Conservation (phyloP, 2,888 invertebrate species). For the Melolontha melolontha region DNA sequence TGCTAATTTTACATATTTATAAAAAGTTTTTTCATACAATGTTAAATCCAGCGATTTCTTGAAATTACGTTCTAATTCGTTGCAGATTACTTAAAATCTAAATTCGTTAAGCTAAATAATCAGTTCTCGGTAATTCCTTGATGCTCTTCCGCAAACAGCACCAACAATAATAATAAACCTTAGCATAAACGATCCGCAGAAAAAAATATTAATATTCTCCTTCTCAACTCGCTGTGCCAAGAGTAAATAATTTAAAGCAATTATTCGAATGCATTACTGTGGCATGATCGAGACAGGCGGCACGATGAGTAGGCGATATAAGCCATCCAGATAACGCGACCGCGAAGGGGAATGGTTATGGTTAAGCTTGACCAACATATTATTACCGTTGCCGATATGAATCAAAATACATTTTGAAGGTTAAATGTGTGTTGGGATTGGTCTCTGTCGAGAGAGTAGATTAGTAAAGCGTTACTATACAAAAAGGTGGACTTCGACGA, state of each 20-base stretch:
- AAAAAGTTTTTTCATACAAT: too few relatives aligned
- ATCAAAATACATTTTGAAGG: constrained; percentile 51
- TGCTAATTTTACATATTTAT: too few relatives aligned
- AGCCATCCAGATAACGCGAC: constrained; percentile 47
- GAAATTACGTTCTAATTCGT: neutral
- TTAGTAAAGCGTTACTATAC: constrained; percentile 25
- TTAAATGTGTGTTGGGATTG: constrained; percentile 47
- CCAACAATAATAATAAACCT: neutral
- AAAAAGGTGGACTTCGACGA: constrained; percentile 28
- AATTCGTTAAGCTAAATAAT: constrained; percentile 11
- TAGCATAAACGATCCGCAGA: neutral
- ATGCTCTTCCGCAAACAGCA: neutral
- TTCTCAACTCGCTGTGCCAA: neutral
- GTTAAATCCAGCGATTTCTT: too few relatives aligned
- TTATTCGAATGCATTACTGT: constrained; percentile 27
- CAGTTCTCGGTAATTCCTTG: neutral
- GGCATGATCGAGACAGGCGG: constrained; percentile 8
- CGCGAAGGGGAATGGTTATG: constrained; percentile 37
- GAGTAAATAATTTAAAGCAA: constrained; percentile 33
- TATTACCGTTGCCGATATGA: constrained; percentile 53
- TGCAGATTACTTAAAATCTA: neutral
- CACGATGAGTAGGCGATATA: constrained; percentile 43
- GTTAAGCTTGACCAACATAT: constrained; percentile 47
- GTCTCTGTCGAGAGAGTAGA: constrained; percentile 28
- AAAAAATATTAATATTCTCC: constrained; percentile 11